phyloP scores from a whole-genome alignment of 2,888 invertebrate genomes.

The Cactoblastis cactorum region DNA sequence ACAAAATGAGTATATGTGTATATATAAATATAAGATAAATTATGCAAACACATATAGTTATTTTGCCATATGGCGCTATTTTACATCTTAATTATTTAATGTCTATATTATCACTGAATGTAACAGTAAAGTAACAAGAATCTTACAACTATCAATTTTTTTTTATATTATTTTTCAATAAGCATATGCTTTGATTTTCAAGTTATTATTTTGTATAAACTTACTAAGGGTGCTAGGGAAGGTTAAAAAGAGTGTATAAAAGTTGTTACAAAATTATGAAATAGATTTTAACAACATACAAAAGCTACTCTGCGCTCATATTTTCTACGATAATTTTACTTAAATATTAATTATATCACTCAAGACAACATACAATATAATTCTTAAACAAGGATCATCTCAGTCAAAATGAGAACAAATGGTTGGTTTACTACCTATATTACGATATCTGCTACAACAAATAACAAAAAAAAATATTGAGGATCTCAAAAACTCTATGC shows the following conservation, averaged over 20 bases:
- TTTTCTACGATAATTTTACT: slow-evolving; percentile 60
- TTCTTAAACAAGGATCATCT: slow-evolving; percentile 45
- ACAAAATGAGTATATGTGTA: background rate
- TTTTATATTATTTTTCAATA: slow-evolving; percentile 5
- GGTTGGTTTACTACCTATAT: slow-evolving; percentile 21
- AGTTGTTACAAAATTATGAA: slow-evolving; percentile 74
- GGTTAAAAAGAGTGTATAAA: slow-evolving; percentile 79
- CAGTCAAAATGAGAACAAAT: slow-evolving; percentile 53
- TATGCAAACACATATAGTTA: background rate
- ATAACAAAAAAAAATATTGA: slow-evolving; percentile 37
- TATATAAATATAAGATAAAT: background rate
- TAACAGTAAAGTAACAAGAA: slow-evolving; percentile 1
- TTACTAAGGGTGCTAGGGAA: slow-evolving; percentile 74
- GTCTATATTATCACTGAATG: background rate
- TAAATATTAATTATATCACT: slow-evolving; percentile 62
- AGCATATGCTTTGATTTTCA: slow-evolving; percentile 18
- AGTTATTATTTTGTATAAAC: slow-evolving; percentile 32
- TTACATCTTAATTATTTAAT: background rate
- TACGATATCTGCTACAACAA: slow-evolving; percentile 34
- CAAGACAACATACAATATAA: slow-evolving; percentile 54
- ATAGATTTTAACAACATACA: slow-evolving; percentile 77
- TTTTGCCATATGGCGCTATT: background rate
- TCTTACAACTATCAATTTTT: slow-evolving; percentile 12
- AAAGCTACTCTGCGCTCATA: slow-evolving; percentile 70
- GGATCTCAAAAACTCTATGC: slow-evolving; percentile 36